Evolutionary conservation across 2,113 vertebrate species (phyloP), one percentile per base, ranked within the genome.

Genomic region (Hucho hucho): DNA sequence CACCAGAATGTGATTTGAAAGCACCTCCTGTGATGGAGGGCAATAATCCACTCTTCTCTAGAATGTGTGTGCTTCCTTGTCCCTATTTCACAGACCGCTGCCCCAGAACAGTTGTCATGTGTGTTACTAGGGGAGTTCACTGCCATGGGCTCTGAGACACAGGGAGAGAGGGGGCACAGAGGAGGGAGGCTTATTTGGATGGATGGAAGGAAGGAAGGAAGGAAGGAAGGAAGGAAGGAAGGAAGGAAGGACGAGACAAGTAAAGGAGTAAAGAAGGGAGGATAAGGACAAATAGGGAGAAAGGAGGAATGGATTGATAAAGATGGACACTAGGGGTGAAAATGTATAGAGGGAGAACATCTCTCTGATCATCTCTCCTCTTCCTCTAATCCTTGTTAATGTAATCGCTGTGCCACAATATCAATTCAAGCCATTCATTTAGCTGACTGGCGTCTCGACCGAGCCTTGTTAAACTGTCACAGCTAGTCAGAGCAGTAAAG

Each of bases 61-160:
- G 69, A 72, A 72, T 43, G 49, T 28, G 43, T n/a, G 43, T 63
- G 64, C 43, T 77, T 61, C 6, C 69, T 75, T 16, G 59, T 88
- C 81, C 82, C 79, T 7, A 82, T 84, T 78, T 87, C 84, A 89
- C 86, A 81, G 64, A 12, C 73, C 16, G 74, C 75, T 82, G 79
- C 79, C 77, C 75, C 72, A 77, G 70, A 82, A 76, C 58, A 2
- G 69, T 32, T 73, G 74, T 85, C 80, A 72, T 77, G 68, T 77
- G 81, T 83, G 76, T 77, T 64, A 24, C 26, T 59, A 65, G 25
- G 73, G 22, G 49, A 47, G 58, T 37, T 32, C 64, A 28, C 46
- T 25, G 72, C 32, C 63, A 25, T 18, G 49, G 70, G 25, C 13
- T 56, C 46, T 56, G 46, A n/a, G 69, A 53, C 26, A 61, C 70